phyloP scores from a whole-genome alignment of 2,888 invertebrate species.

The Spilarctia lutea region DNA sequence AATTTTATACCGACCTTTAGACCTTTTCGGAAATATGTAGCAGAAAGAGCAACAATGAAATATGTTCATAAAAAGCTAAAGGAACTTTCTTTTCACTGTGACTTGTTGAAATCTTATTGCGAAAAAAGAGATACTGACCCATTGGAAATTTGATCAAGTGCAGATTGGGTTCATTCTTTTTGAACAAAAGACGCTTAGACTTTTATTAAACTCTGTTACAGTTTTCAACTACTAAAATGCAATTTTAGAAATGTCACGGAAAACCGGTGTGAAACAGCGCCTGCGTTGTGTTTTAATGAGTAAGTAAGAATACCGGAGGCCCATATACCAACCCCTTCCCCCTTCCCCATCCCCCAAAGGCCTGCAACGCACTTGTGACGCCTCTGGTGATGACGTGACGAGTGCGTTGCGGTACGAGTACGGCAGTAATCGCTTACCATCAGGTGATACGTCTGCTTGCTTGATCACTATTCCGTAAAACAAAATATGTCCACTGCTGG shows the following conservation, averaged over 20 bases:
- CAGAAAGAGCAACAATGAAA: constrained; percentile 6
- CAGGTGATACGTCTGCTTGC: too few species aligned
- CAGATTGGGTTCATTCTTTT: constrained; percentile 7
- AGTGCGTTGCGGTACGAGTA: too few species aligned
- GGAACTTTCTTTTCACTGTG: constrained; percentile 12
- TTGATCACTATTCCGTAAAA: too few species aligned
- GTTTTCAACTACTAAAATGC: constrained; percentile 6
- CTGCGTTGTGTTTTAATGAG: too few species aligned
- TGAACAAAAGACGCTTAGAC: not conserved
- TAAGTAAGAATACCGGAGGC: too few species aligned
- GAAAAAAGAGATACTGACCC: constrained; percentile 3
- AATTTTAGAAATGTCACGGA: not conserved
- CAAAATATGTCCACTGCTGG: not conserved
- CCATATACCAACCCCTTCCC: too few species aligned
- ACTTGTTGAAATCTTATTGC: constrained; percentile 19
- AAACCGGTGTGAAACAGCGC: too few species aligned
- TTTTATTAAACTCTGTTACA: constrained; percentile 14
- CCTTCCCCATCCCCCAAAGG: too few species aligned
- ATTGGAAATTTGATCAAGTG: constrained; percentile 10
- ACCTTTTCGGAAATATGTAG: constrained; percentile 1
- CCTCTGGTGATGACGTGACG: too few species aligned
- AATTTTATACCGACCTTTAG: too few species aligned
- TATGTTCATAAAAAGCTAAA: constrained; percentile 12
- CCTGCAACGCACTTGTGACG: too few species aligned
- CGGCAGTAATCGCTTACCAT: too few species aligned